Evolutionary conservation across 2,888 invertebrate genomes (phyloP).

Genomic region (Eupithecia vulgata): DNA sequence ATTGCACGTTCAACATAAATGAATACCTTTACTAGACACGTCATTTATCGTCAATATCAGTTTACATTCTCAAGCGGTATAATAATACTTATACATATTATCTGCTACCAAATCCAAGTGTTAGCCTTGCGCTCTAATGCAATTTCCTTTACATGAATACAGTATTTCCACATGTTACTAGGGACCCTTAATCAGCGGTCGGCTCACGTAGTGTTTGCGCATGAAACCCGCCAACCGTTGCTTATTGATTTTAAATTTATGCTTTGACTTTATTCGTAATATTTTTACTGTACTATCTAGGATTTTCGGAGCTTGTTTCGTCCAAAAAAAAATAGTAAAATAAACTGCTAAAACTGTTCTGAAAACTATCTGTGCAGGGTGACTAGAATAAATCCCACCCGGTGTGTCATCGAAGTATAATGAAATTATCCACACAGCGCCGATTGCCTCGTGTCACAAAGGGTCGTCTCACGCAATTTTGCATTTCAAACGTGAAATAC

Average conservation of each 20-base stretch:
- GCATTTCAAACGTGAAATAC: conserved; percentile 34
- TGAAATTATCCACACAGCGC: conserved; percentile 22
- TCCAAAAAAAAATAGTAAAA: not conserved
- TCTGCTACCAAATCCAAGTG: conserved; percentile 14
- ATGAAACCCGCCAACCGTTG: conserved; percentile 25
- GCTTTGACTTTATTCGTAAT: conserved; percentile 9
- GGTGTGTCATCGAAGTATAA: not conserved
- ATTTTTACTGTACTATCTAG: not conserved
- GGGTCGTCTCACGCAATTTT: conserved; percentile 18
- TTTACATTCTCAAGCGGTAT: conserved; percentile 17
- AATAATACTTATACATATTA: not conserved
- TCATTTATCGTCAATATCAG: conserved; percentile 11
- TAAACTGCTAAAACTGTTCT: not conserved
- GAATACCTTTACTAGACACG: not conserved
- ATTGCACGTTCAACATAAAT: not conserved
- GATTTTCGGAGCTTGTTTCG: not conserved
- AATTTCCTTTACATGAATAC: conserved; percentile 23
- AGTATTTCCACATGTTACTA: conserved; percentile 26
- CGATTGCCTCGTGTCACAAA: conserved; percentile 7
- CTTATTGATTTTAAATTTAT: conserved; percentile 28
- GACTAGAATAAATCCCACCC: not conserved
- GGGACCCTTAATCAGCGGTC: conserved; percentile 21
- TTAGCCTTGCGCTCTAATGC: conserved; percentile 8
- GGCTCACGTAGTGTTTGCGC: conserved; percentile 26
- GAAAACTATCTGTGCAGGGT: not conserved